A percentile compares a stretch with the other conserved stretches of the same genome.
Evolutionary conservation across 2,797 vertebrate genomes (phyloP).

Genomic region (Perdix hodgsoniae): DNA sequence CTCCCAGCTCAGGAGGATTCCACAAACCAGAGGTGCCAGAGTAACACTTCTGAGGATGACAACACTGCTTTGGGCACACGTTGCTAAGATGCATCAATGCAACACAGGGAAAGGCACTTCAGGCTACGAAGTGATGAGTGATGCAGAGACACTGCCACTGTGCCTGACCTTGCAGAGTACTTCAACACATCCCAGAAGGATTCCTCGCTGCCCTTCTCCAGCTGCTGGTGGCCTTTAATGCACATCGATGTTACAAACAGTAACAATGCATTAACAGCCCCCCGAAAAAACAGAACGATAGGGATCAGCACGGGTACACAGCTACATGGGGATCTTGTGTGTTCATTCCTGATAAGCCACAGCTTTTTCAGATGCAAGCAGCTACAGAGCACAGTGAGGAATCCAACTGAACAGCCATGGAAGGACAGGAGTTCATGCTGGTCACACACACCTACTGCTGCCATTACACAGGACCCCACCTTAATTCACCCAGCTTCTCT

Average conservation of each 20-base stretch:
- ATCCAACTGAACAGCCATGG: background rate
- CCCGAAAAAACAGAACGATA: background rate
- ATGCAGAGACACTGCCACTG: background rate
- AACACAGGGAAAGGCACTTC: constrained; percentile 30
- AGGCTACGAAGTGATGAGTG: constrained; percentile 31
- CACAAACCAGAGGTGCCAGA: constrained; percentile 43
- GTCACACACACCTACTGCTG: background rate
- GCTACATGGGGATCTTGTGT: background rate
- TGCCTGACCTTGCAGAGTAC: constrained; percentile 44
- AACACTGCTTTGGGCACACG: background rate
- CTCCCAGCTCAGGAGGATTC: constrained; percentile 1
- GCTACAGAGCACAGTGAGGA: background rate
- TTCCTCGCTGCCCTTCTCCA: constrained; percentile 8
- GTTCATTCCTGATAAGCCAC: background rate
- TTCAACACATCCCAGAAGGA: constrained; percentile 25
- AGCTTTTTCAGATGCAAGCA: background rate
- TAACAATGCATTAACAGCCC: background rate
- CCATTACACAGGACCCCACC: background rate
- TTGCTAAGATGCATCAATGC: constrained; percentile 55
- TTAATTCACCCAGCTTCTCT: background rate
- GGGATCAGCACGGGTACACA: background rate
- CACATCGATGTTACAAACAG: background rate
- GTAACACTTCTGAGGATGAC: constrained; percentile 3
- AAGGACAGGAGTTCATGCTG: background rate
- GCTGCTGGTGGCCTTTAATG: background rate